Percentiles rank a stretch among this genome's conserved stretches.
Evolutionary conservation across 2,888 invertebrate genomes (phyloP).

Genomic region (Tineola bisselliella): DNA sequence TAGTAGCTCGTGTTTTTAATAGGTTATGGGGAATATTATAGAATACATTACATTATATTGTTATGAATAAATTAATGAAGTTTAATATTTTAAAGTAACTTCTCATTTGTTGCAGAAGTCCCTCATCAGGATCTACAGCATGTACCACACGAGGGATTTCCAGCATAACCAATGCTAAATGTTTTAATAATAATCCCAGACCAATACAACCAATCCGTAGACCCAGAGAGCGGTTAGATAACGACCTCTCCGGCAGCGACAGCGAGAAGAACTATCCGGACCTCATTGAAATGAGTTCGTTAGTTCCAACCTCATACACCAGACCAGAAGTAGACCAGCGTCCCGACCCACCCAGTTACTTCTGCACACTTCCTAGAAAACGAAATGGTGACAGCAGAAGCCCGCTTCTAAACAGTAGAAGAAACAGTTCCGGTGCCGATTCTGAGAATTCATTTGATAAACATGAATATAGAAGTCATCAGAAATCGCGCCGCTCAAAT

Average conservation of each 20-base stretch:
- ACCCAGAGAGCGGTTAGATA: conserved; percentile 49
- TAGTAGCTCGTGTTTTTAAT: background rate
- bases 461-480: conserved; percentile 30
- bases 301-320: conserved; percentile 44
- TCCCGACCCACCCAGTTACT: conserved; percentile 53
- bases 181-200: conserved; percentile 49
- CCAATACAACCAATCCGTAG: conserved; percentile 37
- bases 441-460: conserved; percentile 59
- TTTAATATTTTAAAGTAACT: background rate
- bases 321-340: conserved; percentile 32
- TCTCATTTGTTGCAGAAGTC: conserved; percentile 39
- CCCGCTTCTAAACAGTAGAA: conserved; percentile 76
- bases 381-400: conserved; percentile 77
- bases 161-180: conserved; percentile 21
- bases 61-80: background rate
- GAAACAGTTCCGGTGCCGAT: conserved; percentile 77
- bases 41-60: background rate
- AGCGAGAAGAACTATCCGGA: conserved; percentile 68
- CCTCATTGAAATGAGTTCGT: conserved; percentile 61
- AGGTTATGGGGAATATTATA: background rate
- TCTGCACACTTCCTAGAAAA: conserved; percentile 74
- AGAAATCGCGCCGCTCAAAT: conserved; percentile 67
- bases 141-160: background rate
- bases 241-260: conserved; percentile 59
- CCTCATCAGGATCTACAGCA: conserved; percentile 62